Evolutionary conservation across 2,888 invertebrate species (phyloP), one percentile per base, ranked within the genome.

Genomic region (Microplitis manilae): DNA sequence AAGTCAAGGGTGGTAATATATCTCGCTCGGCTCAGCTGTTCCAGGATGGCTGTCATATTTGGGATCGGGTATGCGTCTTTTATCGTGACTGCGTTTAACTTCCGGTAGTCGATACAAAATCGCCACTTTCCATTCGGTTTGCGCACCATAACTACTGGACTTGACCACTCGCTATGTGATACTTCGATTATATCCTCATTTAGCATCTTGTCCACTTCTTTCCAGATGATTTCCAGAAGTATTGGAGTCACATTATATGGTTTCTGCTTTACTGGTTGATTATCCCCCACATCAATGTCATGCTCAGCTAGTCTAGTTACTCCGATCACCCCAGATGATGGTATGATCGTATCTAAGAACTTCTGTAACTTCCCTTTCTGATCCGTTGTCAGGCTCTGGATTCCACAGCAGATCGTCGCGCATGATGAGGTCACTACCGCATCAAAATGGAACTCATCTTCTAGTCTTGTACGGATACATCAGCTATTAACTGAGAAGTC

Each of bases 61-160:
- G 50, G 61, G 2, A 71, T 71, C 5, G 61, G 70, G 4, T 59
- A 17, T 4, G 73, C 64, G 50, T 79, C 77, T 13, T 80, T 78
- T 38, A 81, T 75, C 1, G 85, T 85, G 0, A 85, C 82, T 8
- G 73, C 72, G 68, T 87, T 87, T 1, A 79, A 60, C 17, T 70
- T 41, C 7, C 79, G n/a, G 59, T 76, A 85, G 76, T 87, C 86
- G 0, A 85, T 81, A 50, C 85, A 84, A n/a, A 87, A 83, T 9
- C 86, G 73, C 65, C 81, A 85, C 2, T 77, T 79, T 0, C 81
- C 83, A 68, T 85, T 79, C 9, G 83, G 79, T 70, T 86, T 86
- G 8, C 77, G 79, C 4, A 84, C 80, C 38, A 85, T 80, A 1
- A 86, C 77, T 8, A 84, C 79, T 0, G 85, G 84, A 5, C 85